These are phyloP conservation scores for Austrofundulus limnaeus DNA, from an alignment of 2,113 vertebrate species.

Conservation along the genomic window DNA sequence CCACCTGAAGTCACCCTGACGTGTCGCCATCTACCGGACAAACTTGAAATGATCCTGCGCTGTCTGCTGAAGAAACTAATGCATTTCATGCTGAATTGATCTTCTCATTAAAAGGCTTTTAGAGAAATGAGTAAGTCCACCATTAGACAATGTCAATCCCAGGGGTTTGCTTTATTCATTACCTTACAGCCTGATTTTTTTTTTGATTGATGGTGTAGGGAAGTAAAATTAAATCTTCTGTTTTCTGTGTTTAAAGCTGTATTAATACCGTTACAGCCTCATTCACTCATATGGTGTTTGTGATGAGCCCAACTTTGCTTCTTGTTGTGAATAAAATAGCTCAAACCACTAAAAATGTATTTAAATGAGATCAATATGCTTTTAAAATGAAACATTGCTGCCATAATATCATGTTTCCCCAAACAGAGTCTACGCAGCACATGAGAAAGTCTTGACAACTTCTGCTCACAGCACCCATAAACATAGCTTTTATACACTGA, in stretches of 20 bases:
- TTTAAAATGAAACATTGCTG: neutral
- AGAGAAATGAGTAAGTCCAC: constrained; percentile 11
- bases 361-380: neutral
- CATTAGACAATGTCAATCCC: neutral
- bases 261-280: neutral
- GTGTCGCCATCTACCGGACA: constrained; percentile 71
- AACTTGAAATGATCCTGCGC: constrained; percentile 9
- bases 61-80: neutral
- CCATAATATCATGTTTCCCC: constrained; percentile 10
- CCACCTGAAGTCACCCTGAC: constrained; percentile 29
- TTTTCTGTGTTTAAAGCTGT: neutral
- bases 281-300: constrained; percentile 32
- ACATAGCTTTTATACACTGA: neutral
- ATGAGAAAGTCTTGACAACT: constrained; percentile 49
- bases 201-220: neutral
- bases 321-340: neutral
- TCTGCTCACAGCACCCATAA: constrained; percentile 12
- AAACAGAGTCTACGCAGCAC: neutral
- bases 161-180: neutral
- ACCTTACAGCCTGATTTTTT: neutral
- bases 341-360: neutral
- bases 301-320: constrained; percentile 21
- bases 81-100: constrained; percentile 26
- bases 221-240: neutral
- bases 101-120: constrained; percentile 21